Conservation (phyloP, 1,140 invertebrate genomes). For the Capitella teleta region DNA sequence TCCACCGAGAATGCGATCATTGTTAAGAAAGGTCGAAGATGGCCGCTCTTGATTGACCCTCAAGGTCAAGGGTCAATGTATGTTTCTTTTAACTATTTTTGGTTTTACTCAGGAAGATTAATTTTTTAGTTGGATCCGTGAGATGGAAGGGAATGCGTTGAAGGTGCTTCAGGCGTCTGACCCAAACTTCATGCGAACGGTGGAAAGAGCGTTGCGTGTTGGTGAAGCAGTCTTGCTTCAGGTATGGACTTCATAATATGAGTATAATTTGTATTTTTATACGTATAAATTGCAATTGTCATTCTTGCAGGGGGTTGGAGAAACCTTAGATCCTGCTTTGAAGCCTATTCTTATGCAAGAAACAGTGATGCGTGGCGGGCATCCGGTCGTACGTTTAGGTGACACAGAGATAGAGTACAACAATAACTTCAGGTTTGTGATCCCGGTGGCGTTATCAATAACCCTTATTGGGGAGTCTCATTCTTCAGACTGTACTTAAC, state of each 20-base stretch:
- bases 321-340: conserved; percentile 33
- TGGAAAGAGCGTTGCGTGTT: conserved; percentile 37
- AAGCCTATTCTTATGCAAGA: conserved; percentile 34
- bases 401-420: conserved; percentile 41
- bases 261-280: neutral
- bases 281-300: neutral
- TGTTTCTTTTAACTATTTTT: too few relatives aligned
- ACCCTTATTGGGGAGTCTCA: neutral
- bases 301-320: conserved; percentile 25
- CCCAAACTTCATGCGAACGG: conserved; percentile 32
- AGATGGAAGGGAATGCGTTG: conserved; percentile 32
- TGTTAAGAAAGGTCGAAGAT: conserved; percentile 62
- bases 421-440: conserved; percentile 32
- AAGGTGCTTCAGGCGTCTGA: conserved; percentile 31
- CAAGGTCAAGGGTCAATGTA: conserved; percentile 60
- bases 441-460: neutral
- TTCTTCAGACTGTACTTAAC: conserved; percentile 41
- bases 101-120: too few relatives aligned
- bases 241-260: conserved; percentile 15
- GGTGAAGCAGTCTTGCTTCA: conserved; percentile 33
- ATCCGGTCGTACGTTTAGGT: conserved; percentile 35
- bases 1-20: conserved; percentile 79
- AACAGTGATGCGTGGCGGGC: conserved; percentile 29
- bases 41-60: conserved; percentile 78
- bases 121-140: conserved; percentile 28